phyloP scores from a whole-genome alignment of 2,113 vertebrate genomes.

The Lepidothrix coronata region DNA sequence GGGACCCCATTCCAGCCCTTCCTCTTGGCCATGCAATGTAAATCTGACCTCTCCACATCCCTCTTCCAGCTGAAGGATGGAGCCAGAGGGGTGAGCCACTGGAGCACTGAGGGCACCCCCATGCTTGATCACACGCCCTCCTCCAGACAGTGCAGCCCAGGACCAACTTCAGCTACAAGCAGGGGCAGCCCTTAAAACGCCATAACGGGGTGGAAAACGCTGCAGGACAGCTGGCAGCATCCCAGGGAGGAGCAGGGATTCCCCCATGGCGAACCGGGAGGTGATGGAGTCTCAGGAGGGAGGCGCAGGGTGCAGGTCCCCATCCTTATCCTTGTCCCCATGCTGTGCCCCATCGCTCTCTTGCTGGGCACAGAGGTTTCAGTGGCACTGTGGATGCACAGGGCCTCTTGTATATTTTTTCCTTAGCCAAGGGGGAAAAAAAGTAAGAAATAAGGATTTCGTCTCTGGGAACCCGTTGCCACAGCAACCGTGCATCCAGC shows the following conservation, averaged over 20 bases:
- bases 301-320: accelerated
- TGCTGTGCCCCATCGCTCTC: accelerated
- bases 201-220: accelerated
- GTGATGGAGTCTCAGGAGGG: accelerated
- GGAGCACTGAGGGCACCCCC: accelerated
- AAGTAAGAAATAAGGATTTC: constrained; percentile 12
- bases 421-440: background rate
- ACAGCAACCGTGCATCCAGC: constrained; percentile 61
- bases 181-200: background rate
- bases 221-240: background rate
- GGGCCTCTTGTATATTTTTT: background rate
- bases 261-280: background rate
- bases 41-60: background rate
- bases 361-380: accelerated
- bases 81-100: background rate
- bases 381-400: accelerated
- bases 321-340: accelerated
- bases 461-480: constrained; percentile 70
- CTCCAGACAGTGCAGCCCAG: background rate
- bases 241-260: background rate
- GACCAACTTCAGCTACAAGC: background rate
- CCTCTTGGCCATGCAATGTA: background rate
- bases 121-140: background rate
- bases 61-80: background rate
- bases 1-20: background rate